Base-by-base conservation (phyloP, 1,140 invertebrate species). In the Muscidifurax raptorellus region DNA sequence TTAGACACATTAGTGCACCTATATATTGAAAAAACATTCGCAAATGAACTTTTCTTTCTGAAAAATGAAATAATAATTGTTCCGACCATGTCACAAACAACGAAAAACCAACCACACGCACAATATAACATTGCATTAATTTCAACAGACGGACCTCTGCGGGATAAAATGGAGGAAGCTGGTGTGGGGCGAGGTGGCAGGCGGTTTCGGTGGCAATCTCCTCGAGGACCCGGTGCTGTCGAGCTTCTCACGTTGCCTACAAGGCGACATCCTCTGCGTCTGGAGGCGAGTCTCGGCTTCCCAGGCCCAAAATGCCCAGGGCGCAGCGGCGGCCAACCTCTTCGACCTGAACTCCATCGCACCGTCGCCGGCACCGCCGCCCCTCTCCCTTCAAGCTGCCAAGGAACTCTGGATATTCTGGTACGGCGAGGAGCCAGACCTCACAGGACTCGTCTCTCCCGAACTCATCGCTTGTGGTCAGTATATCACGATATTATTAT, bases 351-450 rank as follows among this genome's bases (percentile, higher is more conserved):
- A 79, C 76, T 92, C 92, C 75, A 91, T 94, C 77, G 89, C 92
- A 52, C 93, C 94, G 9, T 94, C 94, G 81, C 94, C 94, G 80
- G 94, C 95, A 66, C 94, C 94, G 44, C 93, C 94, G 47, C 96
- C 96, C 82, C 95, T 97, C 86, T 96, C 96, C 85, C 94, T 97
- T 71, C 94, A 95, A 89, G 95, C 95, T 86, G 95, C 97, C 91
- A 99, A 99, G 94, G 98, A 99, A 93, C 95, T 99, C 22, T 99
- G 98, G 99, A 97, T 99, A 90, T 99, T 99, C 94, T 99, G 98
- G 98, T 99, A 99, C 94, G 98, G 98, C 89, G 98, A 99, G 92
- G 97, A 99, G 93, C 98, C 98, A 40, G 97, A 98, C 92, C 95
- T 98, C 77, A 95, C 95, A 90, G 96, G 96, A 88, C 94, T 97